A percentile compares a stretch with the other conserved stretches of the same genome.
Conservation (phyloP, 2,113 vertebrate species). For the Benitochromis conjunctus region DNA sequence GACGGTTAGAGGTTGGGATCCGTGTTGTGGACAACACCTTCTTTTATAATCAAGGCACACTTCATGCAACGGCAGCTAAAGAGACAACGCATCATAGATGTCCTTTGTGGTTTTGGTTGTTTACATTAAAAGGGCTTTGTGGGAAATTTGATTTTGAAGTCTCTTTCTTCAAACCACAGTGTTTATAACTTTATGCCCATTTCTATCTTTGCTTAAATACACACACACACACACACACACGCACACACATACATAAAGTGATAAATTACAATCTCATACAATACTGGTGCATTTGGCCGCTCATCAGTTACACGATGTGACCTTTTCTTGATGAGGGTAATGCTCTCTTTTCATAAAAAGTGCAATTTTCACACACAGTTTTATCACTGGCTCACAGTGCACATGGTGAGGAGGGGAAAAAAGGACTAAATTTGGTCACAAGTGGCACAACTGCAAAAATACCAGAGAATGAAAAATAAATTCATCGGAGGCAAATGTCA, state of each 20-base stretch:
- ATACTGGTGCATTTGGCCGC: neutral
- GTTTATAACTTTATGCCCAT: neutral
- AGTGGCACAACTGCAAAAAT: conserved; percentile 56
- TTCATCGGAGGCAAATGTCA: conserved; percentile 62
- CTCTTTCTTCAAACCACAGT: neutral
- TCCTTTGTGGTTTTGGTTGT: neutral
- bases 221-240: neutral
- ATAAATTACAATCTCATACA: conserved; percentile 9
- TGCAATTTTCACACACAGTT: conserved; percentile 28
- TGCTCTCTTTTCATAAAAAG: conserved; percentile 15
- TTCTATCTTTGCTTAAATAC: neutral
- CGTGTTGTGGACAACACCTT: neutral
- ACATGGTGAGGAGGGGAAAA: neutral
- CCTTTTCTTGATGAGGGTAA: conserved; percentile 35
- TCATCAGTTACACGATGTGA: conserved; percentile 19
- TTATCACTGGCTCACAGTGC: conserved; percentile 21
- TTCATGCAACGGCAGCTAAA: neutral
- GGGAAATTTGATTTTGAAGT: neutral
- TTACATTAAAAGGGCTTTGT: neutral
- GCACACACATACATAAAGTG: neutral
- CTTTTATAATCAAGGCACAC: neutral
- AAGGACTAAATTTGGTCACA: conserved; percentile 60
- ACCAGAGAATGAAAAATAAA: conserved; percentile 69
- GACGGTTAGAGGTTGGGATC: neutral
- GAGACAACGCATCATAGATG: neutral